Evolutionary conservation across 2,888 invertebrate species (phyloP), one percentile per base, ranked within the genome.

Genomic region (Pyrgus malvae): DNA sequence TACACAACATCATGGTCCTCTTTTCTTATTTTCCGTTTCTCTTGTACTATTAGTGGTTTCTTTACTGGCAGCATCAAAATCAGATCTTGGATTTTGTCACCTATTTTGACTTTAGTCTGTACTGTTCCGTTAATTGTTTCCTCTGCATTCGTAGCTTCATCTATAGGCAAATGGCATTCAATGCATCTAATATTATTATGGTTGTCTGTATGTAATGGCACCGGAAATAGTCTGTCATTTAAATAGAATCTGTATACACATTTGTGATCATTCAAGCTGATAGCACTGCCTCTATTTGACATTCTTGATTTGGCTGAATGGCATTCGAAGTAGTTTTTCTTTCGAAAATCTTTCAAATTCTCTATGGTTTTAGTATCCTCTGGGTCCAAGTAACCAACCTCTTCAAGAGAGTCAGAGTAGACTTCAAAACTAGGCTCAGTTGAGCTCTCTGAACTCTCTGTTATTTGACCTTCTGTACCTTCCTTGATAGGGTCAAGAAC

Each of bases 311-410:
- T 81, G 1, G 87, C 85, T 0, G 92, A 92, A 65, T 92, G 92
- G n/a, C 92, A 92, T 61, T 93, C 93, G 56, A 93, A 93, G 65
- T 91, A 93, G 65, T 93, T 91, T 5, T 91, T 78, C 1, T 86
- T 76, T 9, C 93, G 81, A 61, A 93, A 93, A 61, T 87, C 80
- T 57, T 81, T 85, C n/a, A 90, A 48, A 3, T 72, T 64, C 19
- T 71, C 60, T 0, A 84, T 67, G 16, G 64, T 78, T 0, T 76
- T 66, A 0, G 62, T 54, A 40, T 69, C 72, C 6, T 74, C 69
- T 19, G 65, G 56, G 14, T 84, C 72, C 16, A 73, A 44, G 35
- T 63, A 67, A 4, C 67, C 66, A 9, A 67, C 42, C 16, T 74
- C 77, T 2, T 74, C 72, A 1, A 49, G 48, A 21, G 78, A 76